Evolutionary conservation across 2,113 vertebrate genomes (phyloP), one percentile per base, ranked within the genome.

Genomic region (Coturnix japonica): DNA sequence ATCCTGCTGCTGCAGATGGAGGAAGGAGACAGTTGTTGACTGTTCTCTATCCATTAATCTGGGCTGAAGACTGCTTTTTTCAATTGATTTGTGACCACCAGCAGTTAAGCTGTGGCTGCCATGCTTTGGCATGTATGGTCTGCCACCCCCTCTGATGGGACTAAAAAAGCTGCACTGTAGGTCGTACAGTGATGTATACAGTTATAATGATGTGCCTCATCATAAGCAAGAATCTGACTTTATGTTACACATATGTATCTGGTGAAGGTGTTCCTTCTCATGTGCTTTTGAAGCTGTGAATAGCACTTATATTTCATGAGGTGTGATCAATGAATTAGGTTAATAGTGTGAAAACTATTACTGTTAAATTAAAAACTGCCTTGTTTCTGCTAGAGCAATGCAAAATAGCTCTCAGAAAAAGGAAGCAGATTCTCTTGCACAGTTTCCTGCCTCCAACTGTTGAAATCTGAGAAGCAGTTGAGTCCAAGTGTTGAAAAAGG

Each of bases 401-500:
- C 61, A 81, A 12, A 95, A 80, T 43, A 91, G 80, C 54, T 79
- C 39, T 85, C 46, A 74, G 64, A 64, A 82, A 86, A 74, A 47
- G 49, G 69, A 76, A 47, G 43, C 84, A 89, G 47, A 49, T 83
- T 88, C 49, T 89, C 84, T 64, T 92, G 63, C 85, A 79, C 82
- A 18, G 47, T 87, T 77, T 91, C 61, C 82, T 56, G 2, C 91
- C 69, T 93, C 82, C 79, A 76, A 16, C 81, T 77, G 56, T 85
- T 94, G 41, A 76, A 71, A 87, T 92, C 69, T 94, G 72, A 88
- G 82, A 90, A 90, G 76, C 43, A 78, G 18, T 60, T 77, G 69
- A 85, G 26, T 30, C 53, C n/a, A 85, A 90, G 60, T 67, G 26
- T 90, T 89, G 65, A 39, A 71, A 89, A 87, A 71, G 76, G 26